phyloP scores from a whole-genome alignment of 2,888 invertebrate species.

The Acleris cristana region DNA sequence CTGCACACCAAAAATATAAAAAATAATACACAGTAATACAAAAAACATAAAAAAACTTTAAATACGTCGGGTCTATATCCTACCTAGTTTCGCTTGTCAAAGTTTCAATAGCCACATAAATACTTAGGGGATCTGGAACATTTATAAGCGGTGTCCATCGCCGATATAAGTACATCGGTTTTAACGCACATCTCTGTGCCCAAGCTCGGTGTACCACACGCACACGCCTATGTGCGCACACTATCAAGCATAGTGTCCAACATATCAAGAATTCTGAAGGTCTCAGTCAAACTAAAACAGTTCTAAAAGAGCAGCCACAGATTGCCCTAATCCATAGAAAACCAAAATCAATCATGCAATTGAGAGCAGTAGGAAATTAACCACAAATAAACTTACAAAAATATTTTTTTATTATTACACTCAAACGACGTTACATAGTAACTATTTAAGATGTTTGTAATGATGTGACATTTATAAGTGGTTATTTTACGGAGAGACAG shows the following conservation, averaged over 20 bases:
- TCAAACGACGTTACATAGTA: not conserved
- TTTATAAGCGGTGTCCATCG: constrained; percentile 28
- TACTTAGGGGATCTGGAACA: constrained; percentile 13
- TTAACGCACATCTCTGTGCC: constrained; percentile 22
- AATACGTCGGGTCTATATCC: not conserved
- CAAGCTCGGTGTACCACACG: constrained; percentile 23
- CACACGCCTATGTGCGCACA: constrained; percentile 30
- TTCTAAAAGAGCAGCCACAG: constrained; percentile 69
- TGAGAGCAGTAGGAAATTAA: constrained; percentile 54
- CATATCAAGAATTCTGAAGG: constrained; percentile 40
- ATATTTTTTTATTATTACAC: not conserved
- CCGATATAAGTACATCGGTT: constrained; percentile 19
- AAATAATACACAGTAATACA: constrained; percentile 11
- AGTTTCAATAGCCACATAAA: constrained; percentile 15
- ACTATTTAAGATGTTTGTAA: not conserved
- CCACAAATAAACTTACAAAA: constrained; percentile 51
- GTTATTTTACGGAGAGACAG: constrained; percentile 47
- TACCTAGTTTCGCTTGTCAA: constrained; percentile 15
- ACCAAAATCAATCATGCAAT: constrained; percentile 69
- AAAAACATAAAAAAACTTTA: not conserved
- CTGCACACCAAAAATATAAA: constrained; percentile 34
- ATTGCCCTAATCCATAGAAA: constrained; percentile 58
- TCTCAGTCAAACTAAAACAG: constrained; percentile 49
- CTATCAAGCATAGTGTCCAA: constrained; percentile 41
- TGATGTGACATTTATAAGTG: not conserved